These are phyloP conservation scores for Chymomyza fuscimana DNA, from an alignment of 2,888 invertebrate genomes.

Conservation along the genomic window DNA sequence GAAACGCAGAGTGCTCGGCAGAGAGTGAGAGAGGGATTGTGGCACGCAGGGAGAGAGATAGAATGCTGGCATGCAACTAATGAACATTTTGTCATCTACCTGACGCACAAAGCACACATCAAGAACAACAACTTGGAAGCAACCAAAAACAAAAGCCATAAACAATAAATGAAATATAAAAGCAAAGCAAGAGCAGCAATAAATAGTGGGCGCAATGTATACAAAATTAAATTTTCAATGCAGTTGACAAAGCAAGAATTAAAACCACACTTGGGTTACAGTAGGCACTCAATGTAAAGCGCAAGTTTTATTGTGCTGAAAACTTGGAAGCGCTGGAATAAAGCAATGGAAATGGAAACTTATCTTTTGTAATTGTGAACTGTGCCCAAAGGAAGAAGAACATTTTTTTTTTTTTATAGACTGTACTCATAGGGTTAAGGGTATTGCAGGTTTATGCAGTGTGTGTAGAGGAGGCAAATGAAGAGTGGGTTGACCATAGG, in stretches of 20 bases:
- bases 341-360: no score
- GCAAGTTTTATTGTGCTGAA: no score
- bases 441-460: no score
- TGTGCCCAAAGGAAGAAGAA: no score
- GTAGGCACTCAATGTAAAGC: background rate
- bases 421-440: no score
- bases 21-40: background rate
- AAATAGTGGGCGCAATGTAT: slow-evolving; percentile 14
- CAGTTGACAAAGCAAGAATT: slow-evolving; percentile 37
- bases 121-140: background rate
- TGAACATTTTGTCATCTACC: background rate
- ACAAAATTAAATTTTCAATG: slow-evolving; percentile 40
- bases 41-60: background rate
- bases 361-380: no score
- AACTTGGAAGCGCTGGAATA: no score
- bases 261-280: background rate
- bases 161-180: slow-evolving; percentile 1
- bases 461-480: no score
- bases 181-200: background rate
- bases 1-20: background rate
- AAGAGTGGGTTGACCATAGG: no score
- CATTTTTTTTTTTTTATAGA: no score
- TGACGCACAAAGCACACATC: slow-evolving; percentile 1
- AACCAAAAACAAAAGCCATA: slow-evolving; percentile 7
- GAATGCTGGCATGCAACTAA: background rate